These are phyloP conservation scores for Probosciger aterrimus DNA, from an alignment of 2,113 vertebrate genomes.

Conservation along the genomic window DNA sequence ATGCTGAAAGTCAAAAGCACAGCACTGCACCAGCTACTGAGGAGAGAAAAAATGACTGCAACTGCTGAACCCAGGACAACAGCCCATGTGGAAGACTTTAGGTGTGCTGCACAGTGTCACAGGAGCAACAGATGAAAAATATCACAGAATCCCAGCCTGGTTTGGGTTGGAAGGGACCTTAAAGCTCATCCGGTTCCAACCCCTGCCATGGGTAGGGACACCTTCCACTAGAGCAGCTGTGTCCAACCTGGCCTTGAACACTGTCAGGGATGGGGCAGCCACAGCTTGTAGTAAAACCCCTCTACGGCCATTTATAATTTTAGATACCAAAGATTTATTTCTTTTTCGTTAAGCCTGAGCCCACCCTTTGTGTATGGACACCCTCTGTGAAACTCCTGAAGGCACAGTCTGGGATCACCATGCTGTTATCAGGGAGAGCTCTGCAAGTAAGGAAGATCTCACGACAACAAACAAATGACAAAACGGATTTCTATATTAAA, in stretches of 20 bases:
- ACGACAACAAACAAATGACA: not conserved
- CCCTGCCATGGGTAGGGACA: too few relatives aligned
- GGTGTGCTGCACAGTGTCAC: too few relatives aligned
- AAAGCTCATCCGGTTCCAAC: too few relatives aligned
- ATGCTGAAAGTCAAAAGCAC: too few relatives aligned
- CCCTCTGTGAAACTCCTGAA: not conserved
- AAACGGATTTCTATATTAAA: not conserved
- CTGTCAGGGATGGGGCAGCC: not conserved
- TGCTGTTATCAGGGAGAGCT: not conserved
- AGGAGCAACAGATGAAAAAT: too few relatives aligned
- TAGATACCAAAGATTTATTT: not conserved
- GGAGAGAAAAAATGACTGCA: too few relatives aligned
- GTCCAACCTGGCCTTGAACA: not conserved
- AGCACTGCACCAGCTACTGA: too few relatives aligned
- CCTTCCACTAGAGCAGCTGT: not conserved
- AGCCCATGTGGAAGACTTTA: too few relatives aligned
- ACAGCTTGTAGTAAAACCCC: not conserved
- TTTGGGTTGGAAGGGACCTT: too few relatives aligned
- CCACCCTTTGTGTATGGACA: not conserved
- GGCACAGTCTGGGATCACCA: not conserved
- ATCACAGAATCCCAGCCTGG: too few relatives aligned
- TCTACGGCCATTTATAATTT: not conserved
- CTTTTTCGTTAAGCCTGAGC: not conserved
- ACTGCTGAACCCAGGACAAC: too few relatives aligned
- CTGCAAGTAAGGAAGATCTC: not conserved